Conservation (phyloP, 2,888 invertebrate species). For the Catocala nupta region DNA sequence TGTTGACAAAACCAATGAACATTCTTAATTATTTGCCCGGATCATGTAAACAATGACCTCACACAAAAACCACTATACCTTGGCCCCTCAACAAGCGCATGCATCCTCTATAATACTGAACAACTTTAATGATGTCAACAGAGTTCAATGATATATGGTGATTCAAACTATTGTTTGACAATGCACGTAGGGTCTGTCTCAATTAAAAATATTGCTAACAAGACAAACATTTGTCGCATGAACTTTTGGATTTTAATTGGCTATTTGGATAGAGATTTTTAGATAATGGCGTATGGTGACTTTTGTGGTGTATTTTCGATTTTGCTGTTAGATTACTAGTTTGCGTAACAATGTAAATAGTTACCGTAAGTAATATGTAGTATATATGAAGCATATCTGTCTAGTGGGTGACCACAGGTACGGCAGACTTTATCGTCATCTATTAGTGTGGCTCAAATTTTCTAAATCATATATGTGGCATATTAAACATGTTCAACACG, state of each 20-base stretch:
- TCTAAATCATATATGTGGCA: too few relatives aligned
- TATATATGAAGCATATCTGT: too few relatives aligned
- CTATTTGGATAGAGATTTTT: constrained; percentile 76
- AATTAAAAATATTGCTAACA: constrained; percentile 86
- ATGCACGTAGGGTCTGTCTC: constrained; percentile 75
- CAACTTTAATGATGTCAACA: constrained; percentile 17
- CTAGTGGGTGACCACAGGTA: too few relatives aligned
- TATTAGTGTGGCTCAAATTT: too few relatives aligned
- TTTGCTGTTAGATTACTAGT: too few relatives aligned
- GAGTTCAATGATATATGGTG: constrained; percentile 59
- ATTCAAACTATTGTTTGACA: constrained; percentile 77
- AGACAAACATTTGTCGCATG: constrained; percentile 83
- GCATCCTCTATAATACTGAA: constrained; percentile 25
- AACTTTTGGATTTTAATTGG: constrained; percentile 80
- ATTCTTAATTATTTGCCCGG: constrained; percentile 85
- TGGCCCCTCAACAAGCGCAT: constrained; percentile 50
- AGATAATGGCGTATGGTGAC: constrained; percentile 58
- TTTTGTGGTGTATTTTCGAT: constrained; percentile 14
- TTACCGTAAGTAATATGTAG: too few relatives aligned
- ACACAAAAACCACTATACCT: constrained; percentile 58
- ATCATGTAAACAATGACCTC: constrained; percentile 82
- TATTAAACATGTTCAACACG: too few relatives aligned
- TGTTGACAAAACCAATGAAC: constrained; percentile 86
- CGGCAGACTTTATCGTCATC: too few relatives aligned
- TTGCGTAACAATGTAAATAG: too few relatives aligned